Evolutionary conservation across 2,113 vertebrate species (phyloP).

Genomic region (Pteruthius melanotis): DNA sequence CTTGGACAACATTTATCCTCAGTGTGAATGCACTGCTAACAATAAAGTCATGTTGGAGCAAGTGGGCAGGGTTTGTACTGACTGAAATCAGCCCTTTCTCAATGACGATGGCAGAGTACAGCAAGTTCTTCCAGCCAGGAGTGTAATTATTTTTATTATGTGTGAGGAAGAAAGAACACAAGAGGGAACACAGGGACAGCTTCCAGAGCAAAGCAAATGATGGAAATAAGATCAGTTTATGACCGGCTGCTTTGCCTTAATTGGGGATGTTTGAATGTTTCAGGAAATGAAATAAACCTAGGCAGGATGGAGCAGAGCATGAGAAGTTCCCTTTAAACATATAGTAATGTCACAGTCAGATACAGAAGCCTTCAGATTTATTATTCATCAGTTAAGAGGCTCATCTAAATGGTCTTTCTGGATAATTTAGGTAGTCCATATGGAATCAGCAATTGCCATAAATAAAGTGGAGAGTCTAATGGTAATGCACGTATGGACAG

Average conservation of each 20-base stretch:
- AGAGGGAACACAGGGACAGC: slow-evolving; percentile 1
- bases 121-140: not conserved
- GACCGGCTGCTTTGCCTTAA: slow-evolving; percentile 50
- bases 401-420: not conserved
- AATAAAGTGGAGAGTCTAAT: not conserved
- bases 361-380: not conserved
- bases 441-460: not conserved
- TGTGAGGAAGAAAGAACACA: slow-evolving; percentile 32
- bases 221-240: slow-evolving; percentile 33
- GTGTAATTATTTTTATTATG: slow-evolving; percentile 39
- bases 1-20: not conserved
- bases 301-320: not conserved
- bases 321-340: not conserved
- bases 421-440: not conserved
- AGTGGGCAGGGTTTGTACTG: not conserved
- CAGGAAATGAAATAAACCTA: slow-evolving; percentile 34
- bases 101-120: not conserved
- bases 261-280: not conserved
- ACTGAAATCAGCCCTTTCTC: not conserved
- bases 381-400: not conserved
- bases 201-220: slow-evolving; percentile 12
- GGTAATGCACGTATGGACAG: not conserved
- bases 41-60: not conserved
- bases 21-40: not conserved
- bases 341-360: not conserved